A percentile compares a stretch with the other conserved stretches of the same genome.
Conservation (phyloP, 2,113 vertebrate genomes). For the Oreamnos americanus region DNA sequence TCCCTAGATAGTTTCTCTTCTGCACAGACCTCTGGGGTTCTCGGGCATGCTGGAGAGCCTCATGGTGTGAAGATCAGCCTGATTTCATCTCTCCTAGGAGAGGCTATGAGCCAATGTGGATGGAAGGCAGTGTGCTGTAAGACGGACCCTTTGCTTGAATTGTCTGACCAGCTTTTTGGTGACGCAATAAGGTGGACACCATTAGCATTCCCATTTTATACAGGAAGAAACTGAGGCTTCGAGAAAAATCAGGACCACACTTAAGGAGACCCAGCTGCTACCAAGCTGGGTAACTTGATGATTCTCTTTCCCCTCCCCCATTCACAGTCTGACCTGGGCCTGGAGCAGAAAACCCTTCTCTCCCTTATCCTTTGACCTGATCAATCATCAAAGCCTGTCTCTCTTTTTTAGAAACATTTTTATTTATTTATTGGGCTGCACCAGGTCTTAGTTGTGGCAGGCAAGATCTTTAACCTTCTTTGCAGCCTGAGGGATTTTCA, state of each 20-base stretch:
- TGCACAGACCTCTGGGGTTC: background rate
- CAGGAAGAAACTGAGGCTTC: background rate
- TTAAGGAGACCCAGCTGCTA: background rate
- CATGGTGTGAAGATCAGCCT: background rate
- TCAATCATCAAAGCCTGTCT: background rate
- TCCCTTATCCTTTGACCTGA: background rate
- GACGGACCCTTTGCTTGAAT: rapidly evolving
- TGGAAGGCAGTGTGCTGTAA: background rate
- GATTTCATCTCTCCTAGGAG: background rate
- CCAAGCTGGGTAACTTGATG: too few species aligned
- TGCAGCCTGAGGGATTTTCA: background rate
- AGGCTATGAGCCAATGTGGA: rapidly evolving
- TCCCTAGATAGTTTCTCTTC: slow-evolving; percentile 32
- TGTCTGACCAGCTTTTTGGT: background rate
- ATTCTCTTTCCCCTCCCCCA: background rate
- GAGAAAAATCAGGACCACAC: background rate
- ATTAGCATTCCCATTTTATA: background rate
- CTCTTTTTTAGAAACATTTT: background rate
- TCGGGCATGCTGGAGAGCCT: rapidly evolving
- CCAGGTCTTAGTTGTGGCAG: background rate
- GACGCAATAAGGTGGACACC: background rate
- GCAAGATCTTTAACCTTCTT: background rate
- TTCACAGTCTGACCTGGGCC: background rate
- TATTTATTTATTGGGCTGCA: background rate
- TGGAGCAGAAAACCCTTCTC: background rate